These are phyloP conservation scores for Polydrusus pterygomalis DNA, from an alignment of 2,888 invertebrate genomes.

Conservation along the genomic window DNA sequence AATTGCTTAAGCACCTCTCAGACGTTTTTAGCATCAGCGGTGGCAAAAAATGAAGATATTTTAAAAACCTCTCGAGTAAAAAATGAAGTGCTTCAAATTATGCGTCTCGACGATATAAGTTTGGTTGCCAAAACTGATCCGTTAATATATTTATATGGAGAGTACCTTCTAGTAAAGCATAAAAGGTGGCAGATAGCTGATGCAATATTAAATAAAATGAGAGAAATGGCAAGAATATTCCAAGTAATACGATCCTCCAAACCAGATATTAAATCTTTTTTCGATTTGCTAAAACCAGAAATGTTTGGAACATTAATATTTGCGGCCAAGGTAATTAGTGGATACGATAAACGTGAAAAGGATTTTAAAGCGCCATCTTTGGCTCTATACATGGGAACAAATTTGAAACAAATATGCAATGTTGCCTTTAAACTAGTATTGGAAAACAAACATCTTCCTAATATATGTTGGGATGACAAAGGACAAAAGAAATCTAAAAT, in stretches of 20 bases:
- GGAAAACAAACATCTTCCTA: neutral
- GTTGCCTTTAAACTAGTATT: slow-evolving; percentile 37
- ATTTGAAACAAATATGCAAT: slow-evolving; percentile 56
- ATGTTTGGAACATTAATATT: neutral
- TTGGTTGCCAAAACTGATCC: slow-evolving; percentile 54
- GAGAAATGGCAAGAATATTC: slow-evolving; percentile 55
- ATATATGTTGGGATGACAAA: neutral
- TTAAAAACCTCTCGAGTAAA: neutral
- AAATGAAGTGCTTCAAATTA: neutral
- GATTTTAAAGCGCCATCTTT: slow-evolving; percentile 50
- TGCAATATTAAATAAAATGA: slow-evolving; percentile 56
- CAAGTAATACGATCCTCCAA: slow-evolving; percentile 15
- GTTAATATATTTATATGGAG: slow-evolving; percentile 57
- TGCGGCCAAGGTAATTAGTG: neutral
- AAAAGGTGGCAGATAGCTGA: slow-evolving; percentile 56
- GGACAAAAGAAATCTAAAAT: neutral
- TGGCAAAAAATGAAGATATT: neutral
- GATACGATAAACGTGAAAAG: neutral
- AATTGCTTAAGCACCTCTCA: neutral
- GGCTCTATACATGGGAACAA: slow-evolving; percentile 57
- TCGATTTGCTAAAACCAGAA: slow-evolving; percentile 17
- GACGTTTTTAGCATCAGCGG: too few species aligned
- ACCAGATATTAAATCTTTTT: neutral
- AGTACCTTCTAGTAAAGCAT: slow-evolving; percentile 53
- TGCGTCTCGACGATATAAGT: slow-evolving; percentile 3